These are phyloP conservation scores for Syritta pipiens DNA, from an alignment of 2,888 invertebrate species.

Conservation along the genomic window DNA sequence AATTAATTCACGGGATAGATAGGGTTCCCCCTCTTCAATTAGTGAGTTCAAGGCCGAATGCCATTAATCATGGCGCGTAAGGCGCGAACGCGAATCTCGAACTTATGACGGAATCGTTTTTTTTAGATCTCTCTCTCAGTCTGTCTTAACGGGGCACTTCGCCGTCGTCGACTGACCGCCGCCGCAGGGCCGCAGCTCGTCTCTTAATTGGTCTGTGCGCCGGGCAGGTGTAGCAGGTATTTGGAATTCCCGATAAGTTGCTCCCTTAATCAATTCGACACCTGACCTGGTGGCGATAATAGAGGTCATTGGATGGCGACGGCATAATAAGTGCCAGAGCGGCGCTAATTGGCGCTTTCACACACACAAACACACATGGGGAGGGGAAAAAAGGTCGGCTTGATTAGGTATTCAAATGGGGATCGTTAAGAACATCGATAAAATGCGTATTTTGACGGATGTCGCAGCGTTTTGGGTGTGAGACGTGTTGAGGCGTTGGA, in stretches of 20 bases:
- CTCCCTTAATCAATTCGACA: conserved; percentile 20
- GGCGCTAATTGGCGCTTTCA: conserved; percentile 20
- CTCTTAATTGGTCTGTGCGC: neutral
- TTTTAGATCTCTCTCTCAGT: conserved; percentile 1
- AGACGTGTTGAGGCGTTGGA: neutral
- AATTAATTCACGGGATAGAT: conserved; percentile 48
- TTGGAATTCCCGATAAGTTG: neutral
- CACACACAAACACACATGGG: neutral
- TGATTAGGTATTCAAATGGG: conserved; percentile 40
- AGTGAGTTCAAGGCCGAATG: conserved; percentile 45
- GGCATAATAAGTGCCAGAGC: conserved; percentile 9
- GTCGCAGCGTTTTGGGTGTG: too few species aligned
- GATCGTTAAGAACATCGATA: conserved; percentile 38
- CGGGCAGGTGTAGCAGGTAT: conserved; percentile 4
- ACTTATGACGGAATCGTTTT: conserved; percentile 18
- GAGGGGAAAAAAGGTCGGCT: neutral
- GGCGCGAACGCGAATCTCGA: neutral
- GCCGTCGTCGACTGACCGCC: neutral
- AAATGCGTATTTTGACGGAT: conserved; percentile 44
- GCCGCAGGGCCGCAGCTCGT: neutral
- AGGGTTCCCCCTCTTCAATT: neutral
- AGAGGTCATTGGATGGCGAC: conserved; percentile 22
- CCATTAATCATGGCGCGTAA: conserved; percentile 23
- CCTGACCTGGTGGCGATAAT: conserved; percentile 24
- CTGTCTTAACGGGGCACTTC: conserved; percentile 4